Evolutionary conservation across 2,888 invertebrate species (phyloP), one percentile per base, ranked within the genome.

Genomic region (Carcina quercana): DNA sequence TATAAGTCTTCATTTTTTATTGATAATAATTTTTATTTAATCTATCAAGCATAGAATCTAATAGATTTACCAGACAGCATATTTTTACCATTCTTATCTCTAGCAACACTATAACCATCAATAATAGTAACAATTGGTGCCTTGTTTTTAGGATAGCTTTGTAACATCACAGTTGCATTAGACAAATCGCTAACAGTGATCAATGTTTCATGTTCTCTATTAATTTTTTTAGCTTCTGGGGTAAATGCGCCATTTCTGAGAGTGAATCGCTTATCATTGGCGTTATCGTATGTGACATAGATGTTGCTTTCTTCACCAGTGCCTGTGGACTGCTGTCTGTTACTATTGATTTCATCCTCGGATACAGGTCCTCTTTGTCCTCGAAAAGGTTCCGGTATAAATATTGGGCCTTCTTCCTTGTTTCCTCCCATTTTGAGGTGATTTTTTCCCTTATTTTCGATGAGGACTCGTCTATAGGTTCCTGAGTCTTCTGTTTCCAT

Each of bases 61-160:
- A 79, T 68, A 5, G 69, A 54, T 42, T 74, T 73, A 50, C 72
- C 71, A 7, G 64, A 45, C 25, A 73, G 39, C 57, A 69, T 72
- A 42, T 78, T 76, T 42, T 75, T 60, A 3, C 78, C 79, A 56
- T 79, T 78, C 38, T 70, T 76, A 42, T 75, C 66, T 45, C 78
- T 70, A 3, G 78, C 72, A 27, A 76, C 62, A 50, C 83, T 83
- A 37, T 83, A 83, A 5, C 83, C 82, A 52, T 80, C 83, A 47
- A 69, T 68, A 28, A 83, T 82, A 37, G 70, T 67, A 4, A 82
- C 71, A 25, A 66, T 53, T 25, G 66, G 59, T 11, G 44, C 33
- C 20, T 63, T 63, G 26, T 57, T 59, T 26, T 50, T 54, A 7
- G 50, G 38, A 13, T 37, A 42, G 22, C 45, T 49, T 13, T 45